Evolutionary conservation across 2,113 vertebrate genomes (phyloP), one percentile per base, ranked within the genome.

Genomic region (Cygnus buccinator): DNA sequence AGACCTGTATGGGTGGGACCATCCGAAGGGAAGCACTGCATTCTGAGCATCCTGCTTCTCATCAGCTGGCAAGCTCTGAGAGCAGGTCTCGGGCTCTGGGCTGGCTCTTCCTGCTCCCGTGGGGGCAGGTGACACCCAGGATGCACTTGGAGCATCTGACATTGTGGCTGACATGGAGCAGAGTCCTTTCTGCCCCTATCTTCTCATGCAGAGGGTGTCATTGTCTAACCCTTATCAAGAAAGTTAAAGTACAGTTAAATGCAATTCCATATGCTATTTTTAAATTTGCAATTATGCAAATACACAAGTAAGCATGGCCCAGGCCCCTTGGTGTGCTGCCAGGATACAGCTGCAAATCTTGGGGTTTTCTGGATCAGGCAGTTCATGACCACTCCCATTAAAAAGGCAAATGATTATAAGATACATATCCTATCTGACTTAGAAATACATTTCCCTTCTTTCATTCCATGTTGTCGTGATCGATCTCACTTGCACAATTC

Each of bases 401-500:
- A 75, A 39, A 1, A 71, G 39, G 31, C 17, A 72, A 46, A 76
- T 79, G 48, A 33, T 71, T 61, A 4, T 41, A 76, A 35, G 43
- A 66, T 9, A 21, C 7, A 8, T 66, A 71, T 15, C 82, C 31
- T 3, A 4, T 20, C n/a, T 79, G 74, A 52, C 22, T 65, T 46
- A 71, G 31, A 74, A 84, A 81, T 41, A 2, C 48, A 31, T 71
- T 58, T 87, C 43, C 37, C 7, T 92, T 50, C 61, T n/a, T 89
- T 82, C 48, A 43, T 41, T 74, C 48, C 20, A 39, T 0, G 0
- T 11, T 55, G 25, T 13, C 37, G 29, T 19, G 17, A 61, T 4
- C 41, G 58, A 52, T 11, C 4, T 1, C 14, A 39, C 12, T 58
- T 50, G 31, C 46, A 82, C 33, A 72, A 43, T 61, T 65, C 82